phyloP scores from a whole-genome alignment of 2,797 vertebrate species.

The Aeoliscus strigatus region DNA sequence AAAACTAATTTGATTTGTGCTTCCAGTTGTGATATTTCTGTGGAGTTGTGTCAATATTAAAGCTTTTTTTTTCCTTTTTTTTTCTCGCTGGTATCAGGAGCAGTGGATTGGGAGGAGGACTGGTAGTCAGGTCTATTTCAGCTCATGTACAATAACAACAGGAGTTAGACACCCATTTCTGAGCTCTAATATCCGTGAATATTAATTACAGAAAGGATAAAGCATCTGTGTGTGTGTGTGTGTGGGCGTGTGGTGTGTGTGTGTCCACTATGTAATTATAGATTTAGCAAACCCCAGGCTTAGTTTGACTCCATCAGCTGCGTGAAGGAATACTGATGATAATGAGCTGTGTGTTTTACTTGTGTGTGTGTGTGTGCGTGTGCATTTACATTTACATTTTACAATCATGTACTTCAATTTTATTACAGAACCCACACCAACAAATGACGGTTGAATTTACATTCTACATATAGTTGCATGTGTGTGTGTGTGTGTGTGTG shows the following conservation, averaged over 20 bases:
- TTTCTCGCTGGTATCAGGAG: slow-evolving; percentile 1
- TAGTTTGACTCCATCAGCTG: slow-evolving; percentile 47
- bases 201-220: slow-evolving; percentile 16
- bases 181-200: slow-evolving; percentile 18
- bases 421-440: too few species aligned
- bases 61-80: not conserved
- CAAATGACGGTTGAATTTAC: too few species aligned
- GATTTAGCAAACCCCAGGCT: slow-evolving; percentile 49
- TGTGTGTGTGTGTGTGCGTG: slow-evolving; percentile 5
- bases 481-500: not conserved
- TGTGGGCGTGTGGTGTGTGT: slow-evolving; percentile 5
- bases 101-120: not conserved
- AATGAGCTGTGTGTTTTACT: slow-evolving; percentile 5
- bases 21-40: not conserved
- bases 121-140: slow-evolving; percentile 7
- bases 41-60: not conserved
- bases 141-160: slow-evolving; percentile 18
- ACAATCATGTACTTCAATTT: too few species aligned
- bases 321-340: slow-evolving; percentile 31
- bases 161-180: slow-evolving; percentile 10
- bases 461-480: too few species aligned
- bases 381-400: not conserved
- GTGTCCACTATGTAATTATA: slow-evolving; percentile 44
- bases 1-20: not conserved
- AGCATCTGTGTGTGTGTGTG: slow-evolving; percentile 3